Evolutionary conservation across 2,888 invertebrate species (phyloP).

Genomic region (Aplocera efformata): DNA sequence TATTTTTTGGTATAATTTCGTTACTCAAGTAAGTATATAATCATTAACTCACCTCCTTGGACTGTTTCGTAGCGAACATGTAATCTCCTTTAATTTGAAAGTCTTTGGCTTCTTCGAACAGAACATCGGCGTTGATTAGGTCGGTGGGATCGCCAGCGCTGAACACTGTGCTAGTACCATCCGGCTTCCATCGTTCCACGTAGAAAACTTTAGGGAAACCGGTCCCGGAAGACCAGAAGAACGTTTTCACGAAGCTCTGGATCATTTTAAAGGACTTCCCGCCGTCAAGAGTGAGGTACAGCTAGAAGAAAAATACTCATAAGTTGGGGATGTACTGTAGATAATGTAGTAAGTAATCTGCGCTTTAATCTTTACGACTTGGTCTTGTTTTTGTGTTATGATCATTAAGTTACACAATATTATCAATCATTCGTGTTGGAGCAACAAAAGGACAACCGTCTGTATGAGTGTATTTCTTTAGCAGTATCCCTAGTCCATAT

Average conservation of each 20-base stretch:
- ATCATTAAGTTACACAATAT: no score
- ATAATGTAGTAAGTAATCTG: no score
- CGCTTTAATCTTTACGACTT: no score
- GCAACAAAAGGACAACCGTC: no score
- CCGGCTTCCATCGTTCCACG: conserved; percentile 84
- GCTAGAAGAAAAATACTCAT: conserved; percentile 56
- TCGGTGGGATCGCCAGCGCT: conserved; percentile 81
- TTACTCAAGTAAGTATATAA: no score
- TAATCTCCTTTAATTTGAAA: conserved; percentile 91
- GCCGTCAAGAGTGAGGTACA: conserved; percentile 88
- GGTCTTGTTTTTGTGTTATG: no score
- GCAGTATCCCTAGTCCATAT: no score
- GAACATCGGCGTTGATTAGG: conserved; percentile 70
- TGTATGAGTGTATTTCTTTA: no score
- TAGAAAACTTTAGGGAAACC: conserved; percentile 78
- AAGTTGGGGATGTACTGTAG: no score
- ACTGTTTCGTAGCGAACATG: conserved; percentile 89
- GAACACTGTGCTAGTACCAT: conserved; percentile 84
- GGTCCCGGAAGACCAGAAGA: conserved; percentile 84
- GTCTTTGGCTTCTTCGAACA: conserved; percentile 87
- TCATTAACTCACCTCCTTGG: conserved; percentile 75
- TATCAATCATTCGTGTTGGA: no score
- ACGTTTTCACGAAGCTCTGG: conserved; percentile 88
- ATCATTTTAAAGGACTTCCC: conserved; percentile 86
- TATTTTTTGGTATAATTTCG: no score